These are phyloP conservation scores for Antennarius maculatus DNA, from an alignment of 2,797 vertebrate species.

Conservation along the genomic window DNA sequence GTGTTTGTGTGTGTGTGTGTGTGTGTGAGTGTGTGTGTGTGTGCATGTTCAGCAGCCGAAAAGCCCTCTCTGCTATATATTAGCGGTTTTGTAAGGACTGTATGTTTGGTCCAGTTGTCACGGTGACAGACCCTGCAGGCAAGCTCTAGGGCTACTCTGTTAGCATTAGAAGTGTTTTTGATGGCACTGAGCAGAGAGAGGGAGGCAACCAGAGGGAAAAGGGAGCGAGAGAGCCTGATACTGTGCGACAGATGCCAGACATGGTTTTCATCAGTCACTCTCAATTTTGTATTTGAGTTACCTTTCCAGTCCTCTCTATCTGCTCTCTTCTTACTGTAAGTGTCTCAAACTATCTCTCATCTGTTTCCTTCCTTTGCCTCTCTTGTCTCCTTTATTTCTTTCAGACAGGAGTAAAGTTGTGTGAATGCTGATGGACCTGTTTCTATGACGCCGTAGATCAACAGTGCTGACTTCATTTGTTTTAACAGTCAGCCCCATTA, in stretches of 20 bases:
- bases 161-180: conserved; percentile 69
- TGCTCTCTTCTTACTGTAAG: not conserved
- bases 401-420: not conserved
- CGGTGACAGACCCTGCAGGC: conserved; percentile 61
- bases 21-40: not conserved
- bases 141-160: conserved; percentile 58
- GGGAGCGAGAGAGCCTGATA: conserved; percentile 27
- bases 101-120: conserved; percentile 71
- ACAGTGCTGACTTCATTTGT: not conserved
- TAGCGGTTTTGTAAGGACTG: conserved; percentile 68
- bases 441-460: conserved; percentile 5
- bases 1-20: not conserved
- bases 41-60: conserved; percentile 49
- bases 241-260: conserved; percentile 33
- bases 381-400: not conserved
- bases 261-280: conserved; percentile 39
- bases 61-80: conserved; percentile 64
- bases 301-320: not conserved
- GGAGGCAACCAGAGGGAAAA: conserved; percentile 22
- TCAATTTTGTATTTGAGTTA: not conserved
- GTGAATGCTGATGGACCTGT: not conserved
- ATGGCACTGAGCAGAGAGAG: conserved; percentile 47
- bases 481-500: conserved; percentile 9
- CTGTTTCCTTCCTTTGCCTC: not conserved
- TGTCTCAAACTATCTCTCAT: not conserved